Base-by-base conservation (phyloP, 2,113 vertebrate species). In the Rhinogobius similis region DNA sequence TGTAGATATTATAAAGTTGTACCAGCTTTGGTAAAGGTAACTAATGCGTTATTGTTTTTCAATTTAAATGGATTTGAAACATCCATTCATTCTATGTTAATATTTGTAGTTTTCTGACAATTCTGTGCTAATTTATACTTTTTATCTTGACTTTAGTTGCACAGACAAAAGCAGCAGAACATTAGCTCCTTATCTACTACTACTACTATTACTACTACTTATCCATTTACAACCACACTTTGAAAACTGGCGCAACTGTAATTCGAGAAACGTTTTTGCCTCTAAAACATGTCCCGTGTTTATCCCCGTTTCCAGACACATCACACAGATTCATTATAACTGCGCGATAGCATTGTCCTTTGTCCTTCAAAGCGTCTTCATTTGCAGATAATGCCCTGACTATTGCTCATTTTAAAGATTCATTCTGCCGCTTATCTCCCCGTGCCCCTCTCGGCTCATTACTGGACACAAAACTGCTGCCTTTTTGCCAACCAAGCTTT, bases 301-400 rank as follows among this genome's bases (percentile, higher is more conserved):
- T 58, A 58, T 36, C 58, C 58, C 2, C 16, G 4, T 36, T 61
- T 61, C 29, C 29, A 32, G 29, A 36, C 27, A 59, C 55, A 16
- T 59, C 55, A 59, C 16, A 36, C 18, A 20, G 18, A 36, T 61
- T 61, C 29, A 61, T 61, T 61, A 36, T 11, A 61, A 36, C 18
- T 4, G 18, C 10, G 29, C 20, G 58, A 61, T 61, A 61, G 18
- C 27, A 11, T 61, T 61, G 58, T 61, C 29, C 29, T 38, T 61
- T 38, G 58, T 61, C 58, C 58, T 61, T 61, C 27, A 36, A 10
- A 36, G 58, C 20, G 29, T 61, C 58, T 61, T 61, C 58, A 61
- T 61, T 61, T 36, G 10, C 58, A 61, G 56, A 61, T 61, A 61
- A 61, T 61, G 58, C 29, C 58, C 26, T 10, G 18, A n/a, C 58